These are phyloP conservation scores for Cathartes aura DNA, from an alignment of 2,113 vertebrate species.

Conservation along the genomic window DNA sequence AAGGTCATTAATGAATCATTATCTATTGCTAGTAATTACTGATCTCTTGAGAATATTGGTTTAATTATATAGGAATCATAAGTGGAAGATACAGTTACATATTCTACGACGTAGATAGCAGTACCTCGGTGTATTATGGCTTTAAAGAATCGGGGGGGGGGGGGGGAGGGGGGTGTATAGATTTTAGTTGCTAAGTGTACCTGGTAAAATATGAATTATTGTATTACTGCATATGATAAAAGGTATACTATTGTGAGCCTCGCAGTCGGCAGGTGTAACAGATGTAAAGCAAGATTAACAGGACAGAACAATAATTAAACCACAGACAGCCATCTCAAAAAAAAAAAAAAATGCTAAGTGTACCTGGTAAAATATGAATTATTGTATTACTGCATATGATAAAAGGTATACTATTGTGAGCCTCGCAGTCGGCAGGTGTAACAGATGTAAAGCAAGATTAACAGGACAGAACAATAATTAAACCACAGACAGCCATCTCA, in stretches of 20 bases:
- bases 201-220: constrained; percentile 78
- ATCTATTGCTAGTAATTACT: constrained; percentile 54
- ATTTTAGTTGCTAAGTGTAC: constrained; percentile 68
- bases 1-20: constrained; percentile 65
- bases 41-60: constrained; percentile 46
- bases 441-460: constrained; percentile 76
- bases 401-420: constrained; percentile 63
- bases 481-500: constrained; percentile 66
- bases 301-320: constrained; percentile 77
- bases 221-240: constrained; percentile 72
- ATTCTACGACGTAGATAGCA: constrained; percentile 14
- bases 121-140: constrained; percentile 52
- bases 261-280: constrained; percentile 72
- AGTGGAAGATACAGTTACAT: constrained; percentile 19
- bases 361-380: constrained; percentile 76
- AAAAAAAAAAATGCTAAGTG: constrained; percentile 54
- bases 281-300: constrained; percentile 77
- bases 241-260: constrained; percentile 58
- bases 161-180: neutral
- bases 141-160: constrained; percentile 42
- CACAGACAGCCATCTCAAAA: constrained; percentile 62
- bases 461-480: constrained; percentile 77
- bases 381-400: constrained; percentile 71
- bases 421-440: constrained; percentile 72
- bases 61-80: constrained; percentile 70